Conservation (phyloP, 1,140 invertebrate genomes). For the Wiebesia pumilae region DNA sequence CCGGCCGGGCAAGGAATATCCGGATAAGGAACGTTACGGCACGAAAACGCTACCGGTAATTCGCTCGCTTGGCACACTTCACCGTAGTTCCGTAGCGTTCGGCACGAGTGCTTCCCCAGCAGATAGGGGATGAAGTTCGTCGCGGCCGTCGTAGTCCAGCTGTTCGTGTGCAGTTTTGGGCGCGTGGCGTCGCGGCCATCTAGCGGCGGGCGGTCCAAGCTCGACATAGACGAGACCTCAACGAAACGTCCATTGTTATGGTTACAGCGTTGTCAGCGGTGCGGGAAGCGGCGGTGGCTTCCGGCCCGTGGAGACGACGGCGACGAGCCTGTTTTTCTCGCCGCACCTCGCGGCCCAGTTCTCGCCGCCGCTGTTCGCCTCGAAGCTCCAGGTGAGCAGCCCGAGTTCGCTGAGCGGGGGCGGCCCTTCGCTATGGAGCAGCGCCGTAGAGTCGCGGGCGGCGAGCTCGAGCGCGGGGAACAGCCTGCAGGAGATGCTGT, state of each 20-base stretch:
- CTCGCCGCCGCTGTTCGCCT: constrained; percentile 85
- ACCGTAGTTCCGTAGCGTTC: too few relatives aligned
- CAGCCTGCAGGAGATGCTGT: constrained; percentile 70
- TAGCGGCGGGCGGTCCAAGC: too few relatives aligned
- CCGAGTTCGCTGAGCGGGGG: constrained; percentile 67
- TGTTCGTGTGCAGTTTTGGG: too few relatives aligned
- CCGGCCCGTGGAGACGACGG: constrained; percentile 76
- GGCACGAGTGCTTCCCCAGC: too few relatives aligned
- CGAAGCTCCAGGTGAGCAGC: constrained; percentile 64
- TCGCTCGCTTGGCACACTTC: too few relatives aligned
- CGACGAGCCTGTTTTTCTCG: constrained; percentile 84
- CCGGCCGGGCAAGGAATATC: too few relatives aligned
- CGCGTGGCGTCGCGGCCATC: too few relatives aligned
- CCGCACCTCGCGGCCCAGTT: constrained; percentile 86
- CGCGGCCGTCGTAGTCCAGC: too few relatives aligned
- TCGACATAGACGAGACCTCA: neutral
- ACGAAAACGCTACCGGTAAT: too few relatives aligned
- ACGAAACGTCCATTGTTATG: neutral
- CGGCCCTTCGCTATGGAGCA: constrained; percentile 69
- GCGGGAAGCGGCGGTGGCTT: constrained; percentile 80
- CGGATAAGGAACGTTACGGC: too few relatives aligned
- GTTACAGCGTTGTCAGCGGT: constrained; percentile 51
- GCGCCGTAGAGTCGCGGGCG: constrained; percentile 40
- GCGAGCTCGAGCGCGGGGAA: constrained; percentile 62
- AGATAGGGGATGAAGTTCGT: too few relatives aligned